These are phyloP conservation scores for Macrocentrus cingulum DNA, from an alignment of 1,140 invertebrate species.

Conservation along the genomic window DNA sequence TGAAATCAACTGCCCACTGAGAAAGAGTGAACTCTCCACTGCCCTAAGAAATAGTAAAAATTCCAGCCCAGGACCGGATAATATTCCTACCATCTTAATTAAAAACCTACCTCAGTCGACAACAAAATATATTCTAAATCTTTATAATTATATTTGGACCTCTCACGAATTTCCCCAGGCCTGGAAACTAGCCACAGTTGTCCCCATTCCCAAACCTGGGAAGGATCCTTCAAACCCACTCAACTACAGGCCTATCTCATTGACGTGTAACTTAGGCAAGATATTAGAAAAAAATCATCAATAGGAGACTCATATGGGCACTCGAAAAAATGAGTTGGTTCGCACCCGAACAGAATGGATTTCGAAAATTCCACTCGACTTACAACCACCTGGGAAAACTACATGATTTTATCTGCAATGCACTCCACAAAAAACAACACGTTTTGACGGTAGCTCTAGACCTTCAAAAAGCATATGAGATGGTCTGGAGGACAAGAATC, in stretches of 20 bases:
- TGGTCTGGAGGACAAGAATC: conserved; percentile 3
- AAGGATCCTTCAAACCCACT: neutral
- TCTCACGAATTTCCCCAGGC: neutral
- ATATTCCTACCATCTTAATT: conserved; percentile 14
- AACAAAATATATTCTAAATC: conserved; percentile 1
- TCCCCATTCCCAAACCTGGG: conserved; percentile 1
- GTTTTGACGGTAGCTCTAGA: neutral
- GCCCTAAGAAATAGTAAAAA: neutral
- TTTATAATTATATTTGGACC: conserved; percentile 10
- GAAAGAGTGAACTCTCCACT: no score
- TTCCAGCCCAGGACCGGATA: conserved; percentile 19
- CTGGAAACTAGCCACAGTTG: conserved; percentile 3
- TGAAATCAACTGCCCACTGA: no score
- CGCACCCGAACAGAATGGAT: conserved; percentile 1
- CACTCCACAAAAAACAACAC: no score
- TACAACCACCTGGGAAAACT: neutral
- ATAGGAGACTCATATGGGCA: conserved; percentile 3
- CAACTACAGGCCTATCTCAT: conserved; percentile 11
- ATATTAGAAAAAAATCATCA: conserved; percentile 16
- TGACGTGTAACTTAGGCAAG: conserved; percentile 17
- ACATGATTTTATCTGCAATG: neutral
- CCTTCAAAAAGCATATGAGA: conserved; percentile 13
- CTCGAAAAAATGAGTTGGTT: neutral
- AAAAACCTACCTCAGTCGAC: conserved; percentile 8
- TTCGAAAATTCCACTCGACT: conserved; percentile 11